phyloP scores from a whole-genome alignment of 2,113 vertebrate genomes.

The Procavia capensis region DNA sequence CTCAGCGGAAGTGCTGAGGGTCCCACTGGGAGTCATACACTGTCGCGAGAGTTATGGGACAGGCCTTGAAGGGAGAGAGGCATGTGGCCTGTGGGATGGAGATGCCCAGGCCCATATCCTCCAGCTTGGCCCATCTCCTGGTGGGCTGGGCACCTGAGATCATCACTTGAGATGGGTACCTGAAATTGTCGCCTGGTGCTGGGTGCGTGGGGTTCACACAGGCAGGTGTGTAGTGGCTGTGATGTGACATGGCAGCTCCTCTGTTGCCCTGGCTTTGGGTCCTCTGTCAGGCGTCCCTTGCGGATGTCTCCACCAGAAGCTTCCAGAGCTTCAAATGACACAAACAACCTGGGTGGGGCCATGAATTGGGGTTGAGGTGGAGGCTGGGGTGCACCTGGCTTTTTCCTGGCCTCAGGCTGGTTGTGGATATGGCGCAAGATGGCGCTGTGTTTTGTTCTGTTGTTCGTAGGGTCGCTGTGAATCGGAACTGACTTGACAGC shows the following conservation, averaged over 20 bases:
- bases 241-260: fast-evolving
- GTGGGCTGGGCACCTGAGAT: background rate
- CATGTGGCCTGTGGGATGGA: background rate
- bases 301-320: background rate
- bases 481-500: no score
- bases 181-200: fast-evolving
- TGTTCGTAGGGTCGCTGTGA: no score
- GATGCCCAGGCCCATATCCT: background rate
- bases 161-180: fast-evolving
- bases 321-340: background rate
- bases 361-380: background rate
- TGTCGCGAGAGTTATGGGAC: background rate
- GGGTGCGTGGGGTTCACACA: background rate
- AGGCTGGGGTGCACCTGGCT: background rate
- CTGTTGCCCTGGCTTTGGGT: background rate
- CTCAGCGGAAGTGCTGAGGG: background rate
- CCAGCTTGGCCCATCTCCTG: background rate
- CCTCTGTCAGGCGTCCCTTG: background rate
- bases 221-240: background rate
- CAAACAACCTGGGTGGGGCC: fast-evolving
- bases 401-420: background rate
- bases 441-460: no score
- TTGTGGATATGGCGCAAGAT: no score
- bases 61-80: background rate
- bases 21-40: background rate